phyloP scores from a whole-genome alignment of 2,888 invertebrate genomes.

The Brachyopa scutellaris region DNA sequence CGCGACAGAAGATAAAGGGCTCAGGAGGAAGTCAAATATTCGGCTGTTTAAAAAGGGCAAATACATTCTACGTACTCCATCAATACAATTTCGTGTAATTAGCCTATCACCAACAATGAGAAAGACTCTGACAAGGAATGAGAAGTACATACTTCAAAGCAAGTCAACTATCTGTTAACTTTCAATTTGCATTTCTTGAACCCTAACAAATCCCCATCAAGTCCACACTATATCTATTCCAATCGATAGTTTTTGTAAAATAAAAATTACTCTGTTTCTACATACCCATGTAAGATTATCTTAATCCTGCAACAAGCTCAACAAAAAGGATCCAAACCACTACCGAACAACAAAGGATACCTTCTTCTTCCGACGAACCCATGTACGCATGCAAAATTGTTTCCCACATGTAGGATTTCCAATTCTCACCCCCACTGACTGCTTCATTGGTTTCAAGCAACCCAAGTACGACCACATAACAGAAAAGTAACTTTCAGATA shows the following conservation, averaged over 20 bases:
- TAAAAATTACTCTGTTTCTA: slow-evolving; percentile 32
- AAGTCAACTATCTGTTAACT: slow-evolving; percentile 35
- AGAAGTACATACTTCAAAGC: not conserved
- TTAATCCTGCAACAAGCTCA: slow-evolving; percentile 23
- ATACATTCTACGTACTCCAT: too few relatives aligned
- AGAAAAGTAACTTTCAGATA: slow-evolving; percentile 39
- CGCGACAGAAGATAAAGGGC: too few relatives aligned
- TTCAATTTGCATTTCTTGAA: slow-evolving; percentile 35
- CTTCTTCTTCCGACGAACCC: slow-evolving; percentile 2
- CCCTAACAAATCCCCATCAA: slow-evolving; percentile 34
- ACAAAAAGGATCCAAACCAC: slow-evolving; percentile 48
- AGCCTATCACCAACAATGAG: too few relatives aligned
- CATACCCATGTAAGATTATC: slow-evolving; percentile 31
- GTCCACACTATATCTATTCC: slow-evolving; percentile 6
- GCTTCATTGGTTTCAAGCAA: slow-evolving; percentile 32
- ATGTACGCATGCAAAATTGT: slow-evolving; percentile 27
- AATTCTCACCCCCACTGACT: slow-evolving; percentile 13
- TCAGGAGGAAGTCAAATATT: too few relatives aligned
- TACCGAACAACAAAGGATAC: slow-evolving; percentile 33
- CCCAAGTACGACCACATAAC: slow-evolving; percentile 43
- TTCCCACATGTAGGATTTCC: slow-evolving; percentile 28
- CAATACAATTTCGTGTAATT: too few relatives aligned
- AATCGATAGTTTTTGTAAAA: slow-evolving; percentile 14
- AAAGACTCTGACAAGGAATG: too few relatives aligned
- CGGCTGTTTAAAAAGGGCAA: too few relatives aligned